Evolutionary conservation across 37 sponge, comb jelly and placozoan genomes (phyloP).

Genomic region (Beroe ovata): DNA sequence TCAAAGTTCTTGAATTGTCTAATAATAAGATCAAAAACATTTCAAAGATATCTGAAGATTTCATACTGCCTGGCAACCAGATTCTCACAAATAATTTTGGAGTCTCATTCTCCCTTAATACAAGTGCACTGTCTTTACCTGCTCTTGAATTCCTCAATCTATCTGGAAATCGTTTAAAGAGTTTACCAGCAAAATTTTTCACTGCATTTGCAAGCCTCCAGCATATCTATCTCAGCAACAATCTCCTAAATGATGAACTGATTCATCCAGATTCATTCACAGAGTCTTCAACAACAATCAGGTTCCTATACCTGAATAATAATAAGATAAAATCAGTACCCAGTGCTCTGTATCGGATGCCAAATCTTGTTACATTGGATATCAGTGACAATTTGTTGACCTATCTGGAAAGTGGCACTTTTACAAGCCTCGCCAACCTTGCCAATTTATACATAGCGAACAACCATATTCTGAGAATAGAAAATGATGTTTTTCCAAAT

Average conservation of each 20-base stretch:
- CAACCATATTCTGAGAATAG: slow-evolving; percentile 27
- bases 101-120: background rate
- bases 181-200: slow-evolving; percentile 17
- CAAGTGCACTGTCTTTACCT: background rate
- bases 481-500: slow-evolving; percentile 15
- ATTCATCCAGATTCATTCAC: background rate
- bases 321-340: slow-evolving; percentile 25
- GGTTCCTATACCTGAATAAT: background rate
- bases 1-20: background rate
- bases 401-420: slow-evolving; percentile 16
- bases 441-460: background rate
- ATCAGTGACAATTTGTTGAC: slow-evolving; percentile 16
- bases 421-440: background rate
- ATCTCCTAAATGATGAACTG: background rate
- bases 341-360: background rate
- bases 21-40: background rate
- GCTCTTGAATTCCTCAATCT: slow-evolving; percentile 8
- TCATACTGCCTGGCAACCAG: background rate
- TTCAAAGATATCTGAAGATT: background rate
- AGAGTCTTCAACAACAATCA: background rate
- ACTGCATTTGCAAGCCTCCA: background rate
- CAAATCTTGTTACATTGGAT: background rate
- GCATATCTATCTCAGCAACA: background rate
- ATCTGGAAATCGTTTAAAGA: background rate
- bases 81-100: background rate